Conservation (phyloP, 2,113 vertebrate species). For the Cyanoramphus novaezelandiae region DNA sequence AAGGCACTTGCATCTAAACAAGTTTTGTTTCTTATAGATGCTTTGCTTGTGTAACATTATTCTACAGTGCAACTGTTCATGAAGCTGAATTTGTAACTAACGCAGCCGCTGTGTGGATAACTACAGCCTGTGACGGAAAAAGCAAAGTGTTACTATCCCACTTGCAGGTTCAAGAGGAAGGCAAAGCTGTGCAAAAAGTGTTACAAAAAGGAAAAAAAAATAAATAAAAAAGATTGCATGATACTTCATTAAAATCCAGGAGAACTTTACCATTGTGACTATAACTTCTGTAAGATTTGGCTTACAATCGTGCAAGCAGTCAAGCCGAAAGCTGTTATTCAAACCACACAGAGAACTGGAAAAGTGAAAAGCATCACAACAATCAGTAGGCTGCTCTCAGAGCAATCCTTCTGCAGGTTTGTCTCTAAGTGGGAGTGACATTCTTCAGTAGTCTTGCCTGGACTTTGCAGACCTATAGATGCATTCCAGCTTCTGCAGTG, state of each 20-base stretch:
- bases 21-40: conserved; percentile 23
- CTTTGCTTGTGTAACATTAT: conserved; percentile 23
- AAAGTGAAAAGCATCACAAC: not conserved
- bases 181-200: not conserved
- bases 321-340: not conserved
- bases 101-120: not conserved
- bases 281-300: not conserved
- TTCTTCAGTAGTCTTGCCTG: not conserved
- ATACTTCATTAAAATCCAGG: not conserved
- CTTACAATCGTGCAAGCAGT: not conserved
- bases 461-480: not conserved
- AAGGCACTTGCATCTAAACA: conserved; percentile 22
- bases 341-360: not conserved
- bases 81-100: not conserved
- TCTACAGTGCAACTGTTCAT: not conserved
- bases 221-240: not conserved
- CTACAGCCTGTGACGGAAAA: not conserved
- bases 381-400: not conserved
- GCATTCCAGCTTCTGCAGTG: not conserved
- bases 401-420: not conserved
- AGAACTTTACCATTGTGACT: not conserved
- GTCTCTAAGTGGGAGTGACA: not conserved
- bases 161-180: not conserved
- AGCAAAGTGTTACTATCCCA: not conserved
- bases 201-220: not conserved